These are phyloP conservation scores for Coreoperca whiteheadi DNA, from an alignment of 2,113 vertebrate genomes.

Conservation along the genomic window DNA sequence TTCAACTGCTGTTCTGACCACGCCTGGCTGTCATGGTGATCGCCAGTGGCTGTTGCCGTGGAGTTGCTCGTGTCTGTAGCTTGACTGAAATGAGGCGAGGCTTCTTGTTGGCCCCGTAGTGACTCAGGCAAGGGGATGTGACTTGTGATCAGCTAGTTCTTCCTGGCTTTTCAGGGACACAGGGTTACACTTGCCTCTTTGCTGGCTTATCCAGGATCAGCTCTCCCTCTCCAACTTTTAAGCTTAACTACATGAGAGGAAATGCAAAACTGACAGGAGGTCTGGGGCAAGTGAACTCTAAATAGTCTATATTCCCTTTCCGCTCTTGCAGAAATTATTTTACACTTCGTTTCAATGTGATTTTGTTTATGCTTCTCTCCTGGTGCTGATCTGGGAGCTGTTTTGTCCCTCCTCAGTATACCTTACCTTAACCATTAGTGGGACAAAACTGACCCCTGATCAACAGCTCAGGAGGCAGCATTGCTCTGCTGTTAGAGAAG, in stretches of 20 bases:
- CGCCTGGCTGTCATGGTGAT: slow-evolving; percentile 18
- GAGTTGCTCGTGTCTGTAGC: slow-evolving; percentile 17
- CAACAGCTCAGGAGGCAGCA: slow-evolving; percentile 36
- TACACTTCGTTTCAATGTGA: slow-evolving; percentile 61
- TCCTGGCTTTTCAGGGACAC: slow-evolving; percentile 70
- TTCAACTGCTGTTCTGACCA: slow-evolving; percentile 24
- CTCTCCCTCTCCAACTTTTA: slow-evolving; percentile 45
- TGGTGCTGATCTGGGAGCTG: slow-evolving; percentile 17
- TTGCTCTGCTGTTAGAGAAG: slow-evolving; percentile 64
- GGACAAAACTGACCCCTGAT: slow-evolving; percentile 38
- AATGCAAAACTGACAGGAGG: slow-evolving; percentile 56
- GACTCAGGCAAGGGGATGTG: slow-evolving; percentile 42
- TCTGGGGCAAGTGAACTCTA: slow-evolving; percentile 28
- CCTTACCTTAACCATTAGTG: slow-evolving; percentile 51
- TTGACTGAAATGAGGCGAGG: slow-evolving; percentile 60
- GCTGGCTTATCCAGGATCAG: slow-evolving; percentile 57
- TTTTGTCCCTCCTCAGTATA: slow-evolving; percentile 40
- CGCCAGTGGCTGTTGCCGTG: not conserved
- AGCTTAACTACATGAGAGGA: slow-evolving; percentile 61
- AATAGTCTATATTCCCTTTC: slow-evolving; percentile 53
- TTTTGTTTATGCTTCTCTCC: slow-evolving; percentile 30
- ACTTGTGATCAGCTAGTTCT: slow-evolving; percentile 57
- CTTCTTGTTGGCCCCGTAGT: slow-evolving; percentile 24
- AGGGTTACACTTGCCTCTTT: slow-evolving; percentile 45
- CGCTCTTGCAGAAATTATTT: slow-evolving; percentile 39